Evolutionary conservation across 2,113 vertebrate species (phyloP).

Genomic region (Pterocles burchelli): DNA sequence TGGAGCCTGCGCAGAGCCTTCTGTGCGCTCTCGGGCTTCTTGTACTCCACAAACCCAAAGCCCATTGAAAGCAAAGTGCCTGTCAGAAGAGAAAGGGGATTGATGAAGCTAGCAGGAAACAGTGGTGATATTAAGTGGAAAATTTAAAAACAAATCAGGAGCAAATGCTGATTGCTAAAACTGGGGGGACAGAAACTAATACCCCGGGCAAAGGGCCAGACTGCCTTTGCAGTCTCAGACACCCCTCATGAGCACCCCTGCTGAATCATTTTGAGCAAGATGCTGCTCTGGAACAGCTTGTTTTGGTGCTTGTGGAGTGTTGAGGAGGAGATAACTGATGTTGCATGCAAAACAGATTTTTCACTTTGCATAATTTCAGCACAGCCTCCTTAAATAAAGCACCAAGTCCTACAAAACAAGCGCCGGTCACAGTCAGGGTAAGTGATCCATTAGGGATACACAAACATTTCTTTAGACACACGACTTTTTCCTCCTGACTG

Average conservation of each 20-base stretch:
- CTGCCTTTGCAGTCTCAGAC: fast-evolving
- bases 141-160: neutral
- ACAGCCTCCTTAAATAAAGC: neutral
- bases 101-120: neutral
- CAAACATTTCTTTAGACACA: neutral
- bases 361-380: neutral
- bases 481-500: neutral
- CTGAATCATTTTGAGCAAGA: neutral
- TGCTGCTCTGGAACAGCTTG: neutral
- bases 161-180: neutral
- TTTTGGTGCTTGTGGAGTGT: neutral
- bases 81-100: slow-evolving; percentile 25
- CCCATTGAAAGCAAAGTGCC: slow-evolving; percentile 92
- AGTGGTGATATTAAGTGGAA: fast-evolving
- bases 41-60: slow-evolving; percentile 94
- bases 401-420: neutral
- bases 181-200: fast-evolving
- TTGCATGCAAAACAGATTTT: neutral
- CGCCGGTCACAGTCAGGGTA: fast-evolving
- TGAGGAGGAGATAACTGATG: neutral
- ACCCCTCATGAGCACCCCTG: neutral
- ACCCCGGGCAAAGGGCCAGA: neutral
- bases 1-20: slow-evolving; percentile 90
- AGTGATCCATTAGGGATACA: fast-evolving
- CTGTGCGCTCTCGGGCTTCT: slow-evolving; percentile 86